Evolutionary conservation across 1,140 invertebrate species (phyloP).

Genomic region (Palaemon carinicauda): DNA sequence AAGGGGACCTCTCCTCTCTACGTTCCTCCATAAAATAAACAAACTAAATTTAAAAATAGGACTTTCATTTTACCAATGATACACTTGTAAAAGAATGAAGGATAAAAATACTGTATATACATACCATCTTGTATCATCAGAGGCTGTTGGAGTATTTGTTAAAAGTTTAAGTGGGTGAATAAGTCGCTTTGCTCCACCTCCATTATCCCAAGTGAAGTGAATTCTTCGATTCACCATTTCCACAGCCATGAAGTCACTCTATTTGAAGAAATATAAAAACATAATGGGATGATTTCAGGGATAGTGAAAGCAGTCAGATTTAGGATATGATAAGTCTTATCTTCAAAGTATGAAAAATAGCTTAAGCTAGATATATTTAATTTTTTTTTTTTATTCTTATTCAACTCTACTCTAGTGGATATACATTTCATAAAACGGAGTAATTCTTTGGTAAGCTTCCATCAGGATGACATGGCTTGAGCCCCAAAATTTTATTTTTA

Average conservation of each 20-base stretch:
- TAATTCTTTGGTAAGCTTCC: too few relatives aligned
- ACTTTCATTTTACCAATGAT: neutral
- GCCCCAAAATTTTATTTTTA: neutral
- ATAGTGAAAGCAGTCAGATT: too few relatives aligned
- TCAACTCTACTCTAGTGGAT: neutral
- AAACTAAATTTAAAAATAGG: too few relatives aligned
- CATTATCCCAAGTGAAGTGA: slow-evolving; percentile 79
- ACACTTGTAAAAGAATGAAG: slow-evolving; percentile 64
- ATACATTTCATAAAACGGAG: neutral
- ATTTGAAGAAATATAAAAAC: neutral
- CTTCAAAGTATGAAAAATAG: neutral
- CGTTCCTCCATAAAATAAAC: too few relatives aligned
- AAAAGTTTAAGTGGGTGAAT: slow-evolving; percentile 71
- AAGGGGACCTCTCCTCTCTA: too few relatives aligned
- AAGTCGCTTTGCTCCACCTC: slow-evolving; percentile 73
- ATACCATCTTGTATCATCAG: slow-evolving; percentile 78
- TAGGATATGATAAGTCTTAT: too few relatives aligned
- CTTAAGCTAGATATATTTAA: too few relatives aligned
- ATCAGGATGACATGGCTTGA: too few relatives aligned
- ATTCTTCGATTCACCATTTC: slow-evolving; percentile 81
- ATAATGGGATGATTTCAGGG: neutral
- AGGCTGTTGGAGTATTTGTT: slow-evolving; percentile 69
- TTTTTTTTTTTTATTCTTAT: neutral
- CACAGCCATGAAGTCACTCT: slow-evolving; percentile 75
- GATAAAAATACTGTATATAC: slow-evolving; percentile 74